Evolutionary conservation across 2,113 vertebrate species (phyloP), one percentile per base, ranked within the genome.

Genomic region (Chionomys nivalis): DNA sequence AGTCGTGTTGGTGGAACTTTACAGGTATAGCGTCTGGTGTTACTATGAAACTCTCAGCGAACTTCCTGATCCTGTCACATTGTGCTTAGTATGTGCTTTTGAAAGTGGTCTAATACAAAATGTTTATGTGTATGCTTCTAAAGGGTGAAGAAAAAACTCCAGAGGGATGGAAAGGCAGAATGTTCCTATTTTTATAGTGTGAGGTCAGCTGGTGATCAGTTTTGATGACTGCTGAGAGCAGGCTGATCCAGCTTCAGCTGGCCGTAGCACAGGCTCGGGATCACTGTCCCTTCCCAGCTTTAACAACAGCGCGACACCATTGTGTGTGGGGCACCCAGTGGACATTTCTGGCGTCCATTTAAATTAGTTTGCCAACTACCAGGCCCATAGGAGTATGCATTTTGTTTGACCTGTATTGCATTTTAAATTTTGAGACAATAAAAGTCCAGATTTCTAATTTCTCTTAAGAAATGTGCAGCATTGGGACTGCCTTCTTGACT

Each of bases 391-490:
- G 31, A 68, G 47, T 61, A 77, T 61, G 16, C 5, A 31, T 95
- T 94, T 96, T 94, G 2, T 82, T 92, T 93, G 42, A 63, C 49
- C 7, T 94, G 12, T 1, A 68, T 13, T 72, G 3, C 52, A 19
- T 78, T 87, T 95, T 85, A 77, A 97, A 61, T 42, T 95, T 92
- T 68, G 65, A 66, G 91, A 73, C 61, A 86, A 8, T 78, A n/a
- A 87, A 94, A 87, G n/a, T 79, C 5, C 52, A 94, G 33, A 82
- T 78, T 87, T 93, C 28, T 8, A 75, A 2, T 26, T 86, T 96
- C 24, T 90, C 44, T 83, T 52, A 75, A 42, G 70, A 94, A 95
- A n/a, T 77, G 82, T 36, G 0, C 42, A 36, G 1, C 36, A 10
- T 58, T 86, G 55, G 10, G 12, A 3, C 6, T 87, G n/a, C 44